These are phyloP conservation scores for Chlorops oryzae DNA, from an alignment of 1,140 invertebrate species.

Conservation along the genomic window DNA sequence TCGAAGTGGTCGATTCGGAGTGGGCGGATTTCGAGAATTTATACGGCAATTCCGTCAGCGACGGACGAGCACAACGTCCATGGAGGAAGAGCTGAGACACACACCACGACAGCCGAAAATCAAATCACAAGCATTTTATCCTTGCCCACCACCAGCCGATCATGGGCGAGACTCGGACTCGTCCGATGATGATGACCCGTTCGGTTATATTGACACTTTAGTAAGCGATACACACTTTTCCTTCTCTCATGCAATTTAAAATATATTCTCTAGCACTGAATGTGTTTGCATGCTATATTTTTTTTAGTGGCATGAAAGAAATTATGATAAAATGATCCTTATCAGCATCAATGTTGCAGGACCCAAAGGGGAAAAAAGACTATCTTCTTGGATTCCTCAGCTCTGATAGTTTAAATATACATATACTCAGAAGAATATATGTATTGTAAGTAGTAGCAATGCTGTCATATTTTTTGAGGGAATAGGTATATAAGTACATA, in stretches of 20 bases:
- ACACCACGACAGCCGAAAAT: constrained; percentile 45
- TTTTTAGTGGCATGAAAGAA: not conserved
- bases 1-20: constrained; percentile 45
- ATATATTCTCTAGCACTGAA: not conserved
- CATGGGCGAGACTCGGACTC: constrained; percentile 50
- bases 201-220: constrained; percentile 56
- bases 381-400: no score
- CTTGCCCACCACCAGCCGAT: constrained; percentile 56
- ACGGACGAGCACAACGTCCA: constrained; percentile 53
- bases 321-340: no score
- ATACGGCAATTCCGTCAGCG: constrained; percentile 51
- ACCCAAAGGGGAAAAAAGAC: no score
- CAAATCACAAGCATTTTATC: constrained; percentile 59
- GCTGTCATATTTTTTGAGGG: no score
- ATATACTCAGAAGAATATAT: no score
- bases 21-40: constrained; percentile 48
- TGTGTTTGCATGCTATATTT: not conserved
- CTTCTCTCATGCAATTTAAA: not conserved
- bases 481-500: no score
- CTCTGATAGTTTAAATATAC: no score
- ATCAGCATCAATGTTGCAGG: no score
- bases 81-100: constrained; percentile 53
- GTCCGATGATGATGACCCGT: constrained; percentile 49
- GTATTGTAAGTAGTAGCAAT: no score
- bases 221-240: constrained; percentile 52